These are phyloP conservation scores for Mongoloraphidia duomilia DNA, from an alignment of 2,888 invertebrate genomes.

Conservation along the genomic window DNA sequence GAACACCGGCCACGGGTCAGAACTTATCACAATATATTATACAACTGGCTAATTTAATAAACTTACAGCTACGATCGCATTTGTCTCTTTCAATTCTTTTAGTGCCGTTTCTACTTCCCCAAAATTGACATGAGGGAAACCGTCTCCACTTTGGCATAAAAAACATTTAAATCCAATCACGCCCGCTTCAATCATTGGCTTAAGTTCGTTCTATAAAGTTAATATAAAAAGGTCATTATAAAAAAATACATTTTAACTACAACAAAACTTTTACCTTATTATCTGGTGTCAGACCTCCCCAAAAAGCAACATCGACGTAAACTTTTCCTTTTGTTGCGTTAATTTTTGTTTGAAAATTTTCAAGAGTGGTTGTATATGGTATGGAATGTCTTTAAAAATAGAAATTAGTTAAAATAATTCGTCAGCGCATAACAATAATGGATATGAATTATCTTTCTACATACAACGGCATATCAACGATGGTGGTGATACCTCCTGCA, in stretches of 20 bases:
- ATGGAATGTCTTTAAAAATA: conserved; percentile 44
- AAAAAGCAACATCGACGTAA: conserved; percentile 58
- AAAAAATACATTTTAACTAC: too few relatives aligned
- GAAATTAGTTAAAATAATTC: neutral
- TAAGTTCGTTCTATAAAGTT: conserved; percentile 35
- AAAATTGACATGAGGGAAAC: conserved; percentile 46
- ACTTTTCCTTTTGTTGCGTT: conserved; percentile 39
- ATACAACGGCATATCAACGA: conserved; percentile 61
- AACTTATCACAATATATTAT: too few relatives aligned
- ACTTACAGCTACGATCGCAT: conserved; percentile 48
- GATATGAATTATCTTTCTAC: conserved; percentile 12
- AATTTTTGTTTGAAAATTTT: conserved; percentile 45
- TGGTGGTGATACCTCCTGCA: conserved; percentile 56
- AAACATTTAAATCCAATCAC: conserved; percentile 65
- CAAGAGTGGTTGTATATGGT: conserved; percentile 51
- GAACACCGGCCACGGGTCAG: too few relatives aligned
- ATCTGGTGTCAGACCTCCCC: conserved; percentile 62
- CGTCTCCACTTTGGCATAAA: conserved; percentile 51
- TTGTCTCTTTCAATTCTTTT: conserved; percentile 39
- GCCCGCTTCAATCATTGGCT: conserved; percentile 43
- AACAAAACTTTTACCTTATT: conserved; percentile 35
- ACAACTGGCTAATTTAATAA: neutral
- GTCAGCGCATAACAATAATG: neutral
- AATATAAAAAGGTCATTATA: neutral
- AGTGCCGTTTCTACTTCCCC: conserved; percentile 43